These are phyloP conservation scores for Hafferia zeledoni DNA, from an alignment of 2,797 vertebrate genomes.

Conservation along the genomic window DNA sequence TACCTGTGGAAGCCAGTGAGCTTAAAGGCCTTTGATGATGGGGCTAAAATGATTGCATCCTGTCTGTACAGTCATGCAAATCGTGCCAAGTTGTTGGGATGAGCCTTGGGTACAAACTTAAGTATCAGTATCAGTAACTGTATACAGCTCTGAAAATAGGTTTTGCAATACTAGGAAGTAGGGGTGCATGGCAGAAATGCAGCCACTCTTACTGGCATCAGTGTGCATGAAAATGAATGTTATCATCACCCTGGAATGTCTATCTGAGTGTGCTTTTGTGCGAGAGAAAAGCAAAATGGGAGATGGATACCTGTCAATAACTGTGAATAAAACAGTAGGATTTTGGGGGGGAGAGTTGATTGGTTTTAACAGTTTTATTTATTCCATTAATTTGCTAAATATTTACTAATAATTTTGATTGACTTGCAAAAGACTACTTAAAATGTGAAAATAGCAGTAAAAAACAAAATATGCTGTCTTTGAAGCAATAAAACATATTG, in stretches of 20 bases:
- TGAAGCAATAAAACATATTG: background rate
- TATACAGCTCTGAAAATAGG: background rate
- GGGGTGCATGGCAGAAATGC: background rate
- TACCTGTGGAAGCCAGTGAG: background rate
- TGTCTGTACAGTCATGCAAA: background rate
- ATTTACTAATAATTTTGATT: background rate
- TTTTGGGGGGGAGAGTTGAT: rapidly evolving
- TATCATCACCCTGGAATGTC: background rate
- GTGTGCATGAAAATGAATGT: background rate
- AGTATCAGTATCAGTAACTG: background rate
- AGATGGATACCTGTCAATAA: background rate
- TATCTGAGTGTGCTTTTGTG: background rate
- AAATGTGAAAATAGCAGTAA: background rate
- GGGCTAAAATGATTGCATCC: background rate
- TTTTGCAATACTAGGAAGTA: background rate
- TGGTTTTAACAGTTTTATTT: background rate
- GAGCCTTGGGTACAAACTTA: background rate
- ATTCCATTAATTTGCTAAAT: background rate
- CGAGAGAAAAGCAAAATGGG: background rate
- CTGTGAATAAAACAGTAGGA: background rate
- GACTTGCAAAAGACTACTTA: background rate
- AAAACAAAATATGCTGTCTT: background rate
- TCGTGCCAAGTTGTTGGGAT: background rate
- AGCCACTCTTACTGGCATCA: background rate
- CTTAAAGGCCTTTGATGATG: background rate